Base-by-base conservation (phyloP, 2,888 invertebrate genomes). In the Ochropacha duplaris region DNA sequence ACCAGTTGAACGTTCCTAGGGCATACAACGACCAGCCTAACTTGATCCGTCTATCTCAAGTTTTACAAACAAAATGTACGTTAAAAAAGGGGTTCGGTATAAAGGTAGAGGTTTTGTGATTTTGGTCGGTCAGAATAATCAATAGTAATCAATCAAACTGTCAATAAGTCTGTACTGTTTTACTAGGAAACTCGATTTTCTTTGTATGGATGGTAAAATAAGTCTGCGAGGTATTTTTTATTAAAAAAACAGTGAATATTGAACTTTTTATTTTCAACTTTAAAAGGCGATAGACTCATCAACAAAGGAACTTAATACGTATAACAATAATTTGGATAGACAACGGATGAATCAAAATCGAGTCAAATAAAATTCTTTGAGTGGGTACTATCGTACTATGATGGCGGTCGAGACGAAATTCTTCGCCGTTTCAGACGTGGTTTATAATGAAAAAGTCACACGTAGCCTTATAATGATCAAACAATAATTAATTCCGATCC, bases 131-230 rank as follows among this genome's bases (percentile, higher is more conserved):
- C 58, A 59, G 58, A 52, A 52, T 39, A 60, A 67, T 61, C 63
- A 61, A 67, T 67, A 31, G 3, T 31, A 12, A 70, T 67, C 65
- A 65, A 72, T 72, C 60, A 64, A 49, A 59, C 62, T 72, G 65
- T 70, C 70, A 61, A 62, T 60, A 58, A 58, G 63, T 62, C 39
- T 59, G 26, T 24, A n/a, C 24, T 0, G 26, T 50, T 62, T 44
- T 59, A 65, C 59, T 62, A 64, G 66, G 64, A 62, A 69, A 68
- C 66, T 59, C 58, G 59, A 28, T 51, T 31, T 49, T 50, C 57
- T 64, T 62, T 61, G 58, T 59, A 65, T 39, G 58, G 64, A 50
- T 49, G n/a, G 24, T n/a, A 52, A 62, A 51, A 22, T 26, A 22
- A 26, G 5, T 50, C 0, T 50, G 16, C 9, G 8, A 4, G 2